Evolutionary conservation across 2,113 vertebrate species (phyloP), one percentile per base, ranked within the genome.

Genomic region (Grallaria varia): DNA sequence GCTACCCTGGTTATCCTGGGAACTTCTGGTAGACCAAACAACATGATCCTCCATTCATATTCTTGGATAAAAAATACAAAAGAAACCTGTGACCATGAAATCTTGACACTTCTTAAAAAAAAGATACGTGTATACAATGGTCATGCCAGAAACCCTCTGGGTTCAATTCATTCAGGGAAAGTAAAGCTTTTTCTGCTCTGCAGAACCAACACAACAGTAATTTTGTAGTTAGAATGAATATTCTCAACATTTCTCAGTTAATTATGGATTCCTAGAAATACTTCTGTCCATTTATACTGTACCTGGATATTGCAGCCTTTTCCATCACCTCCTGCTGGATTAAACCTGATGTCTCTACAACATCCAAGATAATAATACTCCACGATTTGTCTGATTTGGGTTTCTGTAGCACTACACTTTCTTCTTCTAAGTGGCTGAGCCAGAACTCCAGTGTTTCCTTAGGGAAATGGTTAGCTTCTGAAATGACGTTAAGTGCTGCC

Each of bases 281-380:
- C 8, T 84, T 87, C 47, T 52, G 56, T 68, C 53, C 23, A 10
- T 93, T 93, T 45, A 62, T 80, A 89, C 49, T 45, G 63, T 95
- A 99, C 99, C 99, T 99, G 92, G 99, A 99, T 96, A 99, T 98
- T 10, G 98, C 98, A 12, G 99, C 99, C 95, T 99, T 99, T 96
- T 99, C 99, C 99, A 99, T 99, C 91, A 99, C 97, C 83, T 99
- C 99, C 97, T 99, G 99, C 90, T 99, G 98, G 64, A 99, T 98
- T 71, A 99, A 98, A 35, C 99, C 99, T 52, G 99, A 99, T 7
- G 98, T 98, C 96, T 99, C 99, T 75, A 99, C 97, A 83, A 99
- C 99, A 98, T 99, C 99, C 96, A 99, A 96, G 84, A 99, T 98
- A 84, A 99, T 99, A 97, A 99, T 99, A 59, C 98, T 99, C 99